Conservation (phyloP, 2,888 invertebrate genomes). For the Euphydryas editha region DNA sequence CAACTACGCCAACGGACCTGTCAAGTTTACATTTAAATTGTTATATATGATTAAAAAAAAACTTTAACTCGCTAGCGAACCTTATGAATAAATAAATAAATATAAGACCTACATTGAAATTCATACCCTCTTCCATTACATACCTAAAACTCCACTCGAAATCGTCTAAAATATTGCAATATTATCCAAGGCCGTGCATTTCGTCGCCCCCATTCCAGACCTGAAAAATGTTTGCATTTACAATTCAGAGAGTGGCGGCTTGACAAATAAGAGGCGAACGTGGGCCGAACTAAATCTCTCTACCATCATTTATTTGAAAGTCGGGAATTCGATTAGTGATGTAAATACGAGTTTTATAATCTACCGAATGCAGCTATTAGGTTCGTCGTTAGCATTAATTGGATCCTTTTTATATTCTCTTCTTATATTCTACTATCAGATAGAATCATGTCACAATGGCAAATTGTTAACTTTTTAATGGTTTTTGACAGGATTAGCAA, state of each 20-base stretch:
- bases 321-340: constrained; percentile 25
- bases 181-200: constrained; percentile 24
- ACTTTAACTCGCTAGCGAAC: no score
- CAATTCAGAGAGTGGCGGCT: constrained; percentile 32
- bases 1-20: no score
- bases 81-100: no score
- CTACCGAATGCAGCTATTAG: not conserved
- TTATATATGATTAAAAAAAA: no score
- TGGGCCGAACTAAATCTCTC: constrained; percentile 27
- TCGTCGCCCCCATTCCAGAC: constrained; percentile 18
- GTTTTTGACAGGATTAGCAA: no score
- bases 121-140: not conserved
- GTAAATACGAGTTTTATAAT: not conserved
- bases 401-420: not conserved
- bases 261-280: constrained; percentile 39
- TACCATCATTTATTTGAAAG: constrained; percentile 30
- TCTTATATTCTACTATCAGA: no score
- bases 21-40: no score
- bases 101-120: not conserved
- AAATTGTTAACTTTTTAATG: no score
- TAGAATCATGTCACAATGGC: no score
- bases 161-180: constrained; percentile 22
- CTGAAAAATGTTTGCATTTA: constrained; percentile 40
- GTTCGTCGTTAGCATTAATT: not conserved
- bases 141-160: not conserved